Percentiles rank a stretch among this genome's conserved stretches.
Evolutionary conservation across 1,140 invertebrate genomes (phyloP).

Genomic region (Elymnias hypermnestra): DNA sequence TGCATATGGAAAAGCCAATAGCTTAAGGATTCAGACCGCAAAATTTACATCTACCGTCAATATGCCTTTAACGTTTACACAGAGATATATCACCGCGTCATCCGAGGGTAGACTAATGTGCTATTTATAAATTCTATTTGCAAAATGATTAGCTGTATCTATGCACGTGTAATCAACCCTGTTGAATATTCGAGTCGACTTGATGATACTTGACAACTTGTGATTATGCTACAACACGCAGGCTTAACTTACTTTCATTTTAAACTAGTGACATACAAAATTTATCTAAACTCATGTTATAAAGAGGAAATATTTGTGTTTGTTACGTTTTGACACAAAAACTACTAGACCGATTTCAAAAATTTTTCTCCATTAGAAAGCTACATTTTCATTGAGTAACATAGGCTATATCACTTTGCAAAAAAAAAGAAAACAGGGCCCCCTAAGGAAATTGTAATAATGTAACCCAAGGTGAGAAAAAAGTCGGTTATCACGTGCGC

Average conservation of each 20-base stretch:
- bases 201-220: slow-evolving; percentile 31
- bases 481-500: no score
- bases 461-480: no score
- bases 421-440: no score
- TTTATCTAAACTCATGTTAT: no score
- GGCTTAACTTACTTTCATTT: not conserved
- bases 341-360: no score
- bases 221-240: slow-evolving; percentile 45
- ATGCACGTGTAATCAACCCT: slow-evolving; percentile 32
- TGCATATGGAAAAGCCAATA: not conserved
- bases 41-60: slow-evolving; percentile 4
- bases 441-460: no score
- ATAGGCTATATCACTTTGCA: no score
- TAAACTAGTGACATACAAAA: not conserved
- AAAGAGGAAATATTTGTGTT: no score
- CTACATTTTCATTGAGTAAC: no score
- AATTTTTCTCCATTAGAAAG: no score
- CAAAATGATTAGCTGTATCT: slow-evolving; percentile 18
- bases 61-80: slow-evolving; percentile 9
- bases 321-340: no score
- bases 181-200: slow-evolving; percentile 44
- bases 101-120: slow-evolving; percentile 7
- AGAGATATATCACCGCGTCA: slow-evolving; percentile 8
- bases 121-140: slow-evolving; percentile 22
- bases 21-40: not conserved